Evolutionary conservation across 2,888 invertebrate genomes (phyloP), one percentile per base, ranked within the genome.

Genomic region (Drosophila ezoana): DNA sequence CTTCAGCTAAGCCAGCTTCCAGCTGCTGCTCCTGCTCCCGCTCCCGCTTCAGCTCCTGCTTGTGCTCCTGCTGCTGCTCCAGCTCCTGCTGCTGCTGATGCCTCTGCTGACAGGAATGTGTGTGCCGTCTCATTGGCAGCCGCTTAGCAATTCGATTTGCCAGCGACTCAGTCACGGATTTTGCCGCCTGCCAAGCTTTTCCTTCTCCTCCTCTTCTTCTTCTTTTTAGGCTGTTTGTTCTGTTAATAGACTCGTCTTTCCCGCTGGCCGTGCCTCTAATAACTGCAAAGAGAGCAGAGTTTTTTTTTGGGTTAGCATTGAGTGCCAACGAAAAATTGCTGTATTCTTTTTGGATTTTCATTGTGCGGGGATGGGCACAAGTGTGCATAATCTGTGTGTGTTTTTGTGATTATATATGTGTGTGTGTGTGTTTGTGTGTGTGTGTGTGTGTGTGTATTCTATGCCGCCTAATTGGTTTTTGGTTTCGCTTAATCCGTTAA

Each of bases 181-280:
- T 45, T 47, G 18, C 28, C 28, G 38, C 44, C 45, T 43, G 44
- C 54, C 28, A 8, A 28, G 28, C 28, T 28, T 28, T 28, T 1
- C 28, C 28, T 28, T 65, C 49, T 23, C 23, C 40, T 33, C 8
- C 35, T 59, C 51, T 58, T 18, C 11, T 38, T 16, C n/a, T 37
- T 60, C 23, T 56, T 66, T 63, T 70, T 51, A 37, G 57, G 53
- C 63, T 82, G 83, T 82, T 86, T 82, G 84, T 52, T 64, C 62
- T 72, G 75, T 75, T 87, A 84, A 85, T 84, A 80, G 87, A 84
- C 79, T 79, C 65, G 62, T 62, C 70, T 71, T 68, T 79, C 48
- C 66, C 64, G 53, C 56, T 44, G 65, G 14, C 51, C 54, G 52
- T 54, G 72, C 71, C 49, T 61, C 65, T 73, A 76, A 76, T 82